A percentile compares a stretch with the other conserved stretches of the same genome.
Conservation (phyloP, 1,140 invertebrate genomes). For the Aradophagus sp. region DNA sequence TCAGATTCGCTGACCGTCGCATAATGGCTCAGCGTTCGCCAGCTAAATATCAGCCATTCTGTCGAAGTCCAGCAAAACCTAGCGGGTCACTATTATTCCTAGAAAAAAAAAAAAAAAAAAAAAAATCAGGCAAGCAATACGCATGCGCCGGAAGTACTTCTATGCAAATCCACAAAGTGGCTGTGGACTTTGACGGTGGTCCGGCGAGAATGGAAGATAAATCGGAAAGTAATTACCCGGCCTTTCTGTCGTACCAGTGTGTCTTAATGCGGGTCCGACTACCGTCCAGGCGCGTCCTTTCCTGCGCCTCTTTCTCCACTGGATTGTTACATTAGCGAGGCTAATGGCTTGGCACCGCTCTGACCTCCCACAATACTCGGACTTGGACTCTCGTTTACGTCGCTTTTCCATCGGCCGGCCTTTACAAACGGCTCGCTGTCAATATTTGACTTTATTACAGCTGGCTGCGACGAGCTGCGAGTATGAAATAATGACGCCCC, state of each 20-base stretch:
- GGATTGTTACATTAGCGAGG: conserved; percentile 33
- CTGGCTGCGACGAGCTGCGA: conserved; percentile 4
- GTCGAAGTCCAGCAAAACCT: conserved; percentile 23
- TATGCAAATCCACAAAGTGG: conserved; percentile 62
- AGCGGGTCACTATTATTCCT: conserved; percentile 15
- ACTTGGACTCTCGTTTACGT: conserved; percentile 20
- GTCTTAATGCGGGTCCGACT: conserved; percentile 26
- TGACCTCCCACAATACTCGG: conserved; percentile 18
- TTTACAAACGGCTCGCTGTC: conserved; percentile 11
- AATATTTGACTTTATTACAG: conserved; percentile 36
- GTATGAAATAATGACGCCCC: conserved; percentile 5
- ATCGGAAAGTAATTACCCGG: conserved; percentile 66
- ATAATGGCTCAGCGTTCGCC: conserved; percentile 7
- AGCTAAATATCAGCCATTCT: conserved; percentile 21
- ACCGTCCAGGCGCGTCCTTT: conserved; percentile 15
- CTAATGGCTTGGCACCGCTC: conserved; percentile 35
- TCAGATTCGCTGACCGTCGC: conserved; percentile 4
- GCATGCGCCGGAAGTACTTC: conserved; percentile 64
- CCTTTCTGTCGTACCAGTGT: conserved; percentile 2
- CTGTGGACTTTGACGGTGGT: conserved; percentile 65
- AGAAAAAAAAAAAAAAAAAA: conserved; percentile 8
- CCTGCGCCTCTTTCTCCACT: conserved; percentile 4
- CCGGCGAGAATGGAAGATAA: conserved; percentile 59
- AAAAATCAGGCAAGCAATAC: conserved; percentile 37
- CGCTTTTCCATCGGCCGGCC: conserved; percentile 12